Percentiles rank a stretch among this genome's conserved stretches.
phyloP scores from a whole-genome alignment of 2,113 vertebrate species.

The Lethenteron camtschaticum region DNA sequence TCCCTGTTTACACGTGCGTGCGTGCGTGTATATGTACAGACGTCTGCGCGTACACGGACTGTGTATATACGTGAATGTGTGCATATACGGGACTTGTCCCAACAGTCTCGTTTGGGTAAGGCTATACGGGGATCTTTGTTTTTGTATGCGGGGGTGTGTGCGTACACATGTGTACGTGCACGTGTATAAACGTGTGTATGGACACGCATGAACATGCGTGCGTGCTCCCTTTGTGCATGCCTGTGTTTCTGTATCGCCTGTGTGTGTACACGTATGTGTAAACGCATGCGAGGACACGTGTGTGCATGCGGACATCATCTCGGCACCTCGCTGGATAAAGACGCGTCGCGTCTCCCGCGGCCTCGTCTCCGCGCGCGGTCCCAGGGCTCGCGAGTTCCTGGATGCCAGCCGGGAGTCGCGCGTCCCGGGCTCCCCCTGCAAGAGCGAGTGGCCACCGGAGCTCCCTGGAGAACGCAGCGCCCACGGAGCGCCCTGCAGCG shows the following conservation, averaged over 20 bases:
- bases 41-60: too few relatives aligned
- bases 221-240: not conserved
- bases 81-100: too few relatives aligned
- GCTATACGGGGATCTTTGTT: not conserved
- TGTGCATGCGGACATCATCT: not conserved
- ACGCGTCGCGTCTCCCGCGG: not conserved
- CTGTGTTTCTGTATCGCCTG: not conserved
- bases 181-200: not conserved
- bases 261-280: not conserved
- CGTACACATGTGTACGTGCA: not conserved
- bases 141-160: not conserved
- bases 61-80: too few relatives aligned
- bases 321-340: not conserved
- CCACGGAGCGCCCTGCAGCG: not conserved
- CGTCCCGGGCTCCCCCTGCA: not conserved
- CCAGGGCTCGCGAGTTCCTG: too few relatives aligned
- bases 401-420: not conserved
- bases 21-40: too few relatives aligned
- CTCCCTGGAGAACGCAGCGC: not conserved
- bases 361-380: too few relatives aligned
- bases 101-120: too few relatives aligned
- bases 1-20: too few relatives aligned
- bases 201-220: not conserved
- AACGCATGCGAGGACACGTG: not conserved
- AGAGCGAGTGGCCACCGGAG: not conserved